Base-by-base conservation (phyloP, 2,888 invertebrate species). In the Drosophila fungiperda region DNA sequence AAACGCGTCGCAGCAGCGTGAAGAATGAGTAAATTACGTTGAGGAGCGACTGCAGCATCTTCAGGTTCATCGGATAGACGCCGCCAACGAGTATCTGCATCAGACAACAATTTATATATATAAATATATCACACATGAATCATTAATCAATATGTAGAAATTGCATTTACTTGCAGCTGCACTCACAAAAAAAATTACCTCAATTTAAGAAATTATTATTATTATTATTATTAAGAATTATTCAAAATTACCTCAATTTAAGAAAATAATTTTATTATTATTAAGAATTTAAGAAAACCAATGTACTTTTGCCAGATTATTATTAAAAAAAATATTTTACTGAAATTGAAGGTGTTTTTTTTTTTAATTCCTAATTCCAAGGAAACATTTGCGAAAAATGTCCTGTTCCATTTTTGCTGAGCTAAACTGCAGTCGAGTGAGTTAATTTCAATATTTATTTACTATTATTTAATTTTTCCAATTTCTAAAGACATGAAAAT, bases 21-120 rank as follows among this genome's bases (percentile, higher is more conserved):
- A 92, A 92, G 50, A 90, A 90, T 4, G 91, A 87, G 69, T 92
- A 92, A 32, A 92, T 91, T 53, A 65, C 79, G 75, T 91, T 91
- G 5, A 92, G 42, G 8, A 92, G 68, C 1, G 89, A 91, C 67
- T 92, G 91, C 62, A 92, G 64, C 76, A 88, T 82, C 68, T 90
- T 82, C 49, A 92, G 80, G 64, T 90, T 90, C 92, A 91, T 91
- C 1, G 90, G 91, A 72, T 91, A 91, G 8, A 89, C 79, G 59
- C 86, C 84, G 15, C 91, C 91, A 45, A 91, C 90, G 26, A 89
- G 71, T 63, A 91, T 83, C 92, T 91, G 42, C 36, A 55, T 15
- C n/a, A n/a, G 38, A 36, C 26, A 55, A 29, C 53, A 69, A 61
- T 40, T 26, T 40, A 61, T 68, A 23, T 40, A 33, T 40, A 61